phyloP scores from a whole-genome alignment of 2,113 vertebrate genomes.

The Burhinus bistriatus region DNA sequence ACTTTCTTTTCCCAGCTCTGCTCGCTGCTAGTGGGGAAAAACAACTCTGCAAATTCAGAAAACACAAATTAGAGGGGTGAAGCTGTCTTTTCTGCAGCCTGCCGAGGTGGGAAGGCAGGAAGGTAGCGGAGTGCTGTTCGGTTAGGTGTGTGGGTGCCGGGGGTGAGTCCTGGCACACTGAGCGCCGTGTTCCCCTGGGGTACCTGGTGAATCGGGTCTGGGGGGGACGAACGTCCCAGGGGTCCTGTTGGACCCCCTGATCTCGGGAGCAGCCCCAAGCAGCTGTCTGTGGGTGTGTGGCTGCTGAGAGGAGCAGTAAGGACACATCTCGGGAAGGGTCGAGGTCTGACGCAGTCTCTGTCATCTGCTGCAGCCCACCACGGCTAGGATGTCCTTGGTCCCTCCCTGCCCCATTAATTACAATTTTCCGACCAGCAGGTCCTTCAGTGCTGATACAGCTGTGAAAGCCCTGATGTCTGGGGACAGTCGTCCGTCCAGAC shows the following conservation, averaged over 20 bases:
- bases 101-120: neutral
- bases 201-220: fast-evolving
- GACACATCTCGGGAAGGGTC: fast-evolving
- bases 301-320: neutral
- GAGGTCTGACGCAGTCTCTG: fast-evolving
- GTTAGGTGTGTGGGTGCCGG: fast-evolving
- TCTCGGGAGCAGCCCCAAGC: neutral
- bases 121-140: fast-evolving
- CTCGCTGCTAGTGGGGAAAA: neutral
- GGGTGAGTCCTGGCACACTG: fast-evolving
- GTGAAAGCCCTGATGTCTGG: neutral
- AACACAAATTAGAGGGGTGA: fast-evolving
- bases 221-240: too few relatives aligned
- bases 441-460: neutral
- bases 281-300: fast-evolving
- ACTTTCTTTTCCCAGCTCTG: neutral
- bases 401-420: neutral
- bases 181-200: fast-evolving
- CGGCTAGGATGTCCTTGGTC: fast-evolving
- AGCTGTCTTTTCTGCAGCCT: neutral
- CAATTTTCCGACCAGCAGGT: neutral
- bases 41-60: neutral
- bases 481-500: neutral
- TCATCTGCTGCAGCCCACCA: neutral
- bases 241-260: neutral